phyloP scores from a whole-genome alignment of 2,888 invertebrate species.

The Stenichneumon culpator region DNA sequence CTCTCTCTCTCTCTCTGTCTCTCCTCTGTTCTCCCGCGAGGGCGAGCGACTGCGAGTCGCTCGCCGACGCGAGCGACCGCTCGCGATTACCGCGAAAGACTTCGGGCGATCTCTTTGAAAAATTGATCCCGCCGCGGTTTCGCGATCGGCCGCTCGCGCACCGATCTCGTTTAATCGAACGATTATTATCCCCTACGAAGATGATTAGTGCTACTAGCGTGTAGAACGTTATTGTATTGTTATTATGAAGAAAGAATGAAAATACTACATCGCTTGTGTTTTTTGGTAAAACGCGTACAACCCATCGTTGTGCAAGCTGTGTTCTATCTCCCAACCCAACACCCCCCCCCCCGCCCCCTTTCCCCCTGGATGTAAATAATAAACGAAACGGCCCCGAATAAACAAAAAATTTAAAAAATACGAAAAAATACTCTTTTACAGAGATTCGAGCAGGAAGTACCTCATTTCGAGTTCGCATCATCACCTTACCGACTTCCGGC shows the following conservation, averaged over 20 bases:
- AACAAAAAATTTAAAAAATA: conserved; percentile 57
- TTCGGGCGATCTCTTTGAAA: not conserved
- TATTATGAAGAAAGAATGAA: conserved; percentile 55
- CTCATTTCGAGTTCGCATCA: conserved; percentile 37
- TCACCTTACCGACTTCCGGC: conserved; percentile 23
- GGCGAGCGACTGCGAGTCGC: not conserved
- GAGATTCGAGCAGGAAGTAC: conserved; percentile 69
- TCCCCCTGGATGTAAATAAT: conserved; percentile 61
- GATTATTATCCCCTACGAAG: conserved; percentile 76
- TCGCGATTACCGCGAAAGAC: not conserved
- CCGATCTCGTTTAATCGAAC: conserved; percentile 54
- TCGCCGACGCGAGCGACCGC: conserved; percentile 37
- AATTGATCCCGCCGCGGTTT: not conserved
- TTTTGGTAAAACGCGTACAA: conserved; percentile 71
- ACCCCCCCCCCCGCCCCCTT: too few relatives aligned
- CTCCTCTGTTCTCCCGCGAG: conserved; percentile 52
- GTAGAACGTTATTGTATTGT: conserved; percentile 79
- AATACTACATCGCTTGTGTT: conserved; percentile 77
- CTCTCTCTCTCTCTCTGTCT: not conserved
- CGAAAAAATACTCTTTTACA: conserved; percentile 80
- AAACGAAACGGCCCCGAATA: conserved; percentile 58
- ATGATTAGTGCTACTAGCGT: conserved; percentile 79
- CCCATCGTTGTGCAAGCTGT: conserved; percentile 80
- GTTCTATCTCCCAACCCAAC: conserved; percentile 71
- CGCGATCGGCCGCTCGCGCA: not conserved